Evolutionary conservation across 2,888 invertebrate genomes (phyloP).

Genomic region (Chrysomela aeneicollis): DNA sequence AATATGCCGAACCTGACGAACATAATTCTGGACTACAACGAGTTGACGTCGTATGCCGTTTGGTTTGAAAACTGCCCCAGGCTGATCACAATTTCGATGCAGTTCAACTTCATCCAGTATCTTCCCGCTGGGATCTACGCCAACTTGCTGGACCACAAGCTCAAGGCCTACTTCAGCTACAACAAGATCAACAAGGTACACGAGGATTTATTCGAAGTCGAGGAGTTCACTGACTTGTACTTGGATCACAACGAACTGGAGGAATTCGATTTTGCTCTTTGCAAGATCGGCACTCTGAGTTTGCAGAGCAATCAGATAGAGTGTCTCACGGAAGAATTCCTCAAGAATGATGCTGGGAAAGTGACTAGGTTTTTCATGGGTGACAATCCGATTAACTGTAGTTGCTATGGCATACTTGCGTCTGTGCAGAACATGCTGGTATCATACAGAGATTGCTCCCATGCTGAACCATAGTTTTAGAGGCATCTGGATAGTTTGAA

Average conservation of each 20-base stretch:
- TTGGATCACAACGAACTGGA: slow-evolving; percentile 50
- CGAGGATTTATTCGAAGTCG: slow-evolving; percentile 44
- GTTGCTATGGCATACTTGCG: slow-evolving; percentile 43
- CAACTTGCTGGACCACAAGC: slow-evolving; percentile 39
- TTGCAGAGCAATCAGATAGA: slow-evolving; percentile 48
- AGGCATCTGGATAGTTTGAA: too few species aligned
- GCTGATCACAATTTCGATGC: slow-evolving; percentile 45
- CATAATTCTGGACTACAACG: slow-evolving; percentile 49
- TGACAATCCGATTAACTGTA: slow-evolving; percentile 48
- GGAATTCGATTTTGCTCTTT: slow-evolving; percentile 40
- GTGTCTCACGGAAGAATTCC: slow-evolving; percentile 48
- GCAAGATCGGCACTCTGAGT: slow-evolving; percentile 44
- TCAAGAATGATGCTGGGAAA: slow-evolving; percentile 46
- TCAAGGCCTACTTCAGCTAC: slow-evolving; percentile 48
- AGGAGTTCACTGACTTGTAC: slow-evolving; percentile 46
- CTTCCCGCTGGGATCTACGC: slow-evolving; percentile 45
- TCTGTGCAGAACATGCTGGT: slow-evolving; percentile 40
- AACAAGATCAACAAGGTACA: slow-evolving; percentile 49
- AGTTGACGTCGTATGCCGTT: slow-evolving; percentile 44
- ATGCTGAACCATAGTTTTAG: neutral
- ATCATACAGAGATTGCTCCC: slow-evolving; percentile 4
- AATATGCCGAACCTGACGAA: slow-evolving; percentile 46
- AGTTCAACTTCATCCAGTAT: slow-evolving; percentile 49
- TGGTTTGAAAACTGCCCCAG: slow-evolving; percentile 48
- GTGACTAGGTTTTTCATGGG: slow-evolving; percentile 42